Conservation (phyloP, 2,797 vertebrate genomes). For the Clangula hyemalis region DNA sequence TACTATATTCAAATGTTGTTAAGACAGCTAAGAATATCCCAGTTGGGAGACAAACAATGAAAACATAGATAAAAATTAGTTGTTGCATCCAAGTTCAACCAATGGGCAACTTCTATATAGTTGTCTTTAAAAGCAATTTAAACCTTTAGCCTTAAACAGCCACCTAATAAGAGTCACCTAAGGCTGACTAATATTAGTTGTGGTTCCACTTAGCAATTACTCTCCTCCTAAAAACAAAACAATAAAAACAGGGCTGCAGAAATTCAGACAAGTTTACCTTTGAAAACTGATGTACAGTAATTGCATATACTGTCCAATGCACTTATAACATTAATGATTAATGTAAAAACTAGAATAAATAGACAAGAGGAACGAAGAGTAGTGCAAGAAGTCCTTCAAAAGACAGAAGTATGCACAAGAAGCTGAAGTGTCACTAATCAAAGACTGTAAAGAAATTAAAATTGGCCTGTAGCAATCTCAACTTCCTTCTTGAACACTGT, state of each 20-base stretch:
- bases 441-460: not conserved
- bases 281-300: not conserved
- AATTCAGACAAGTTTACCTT: not conserved
- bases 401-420: not conserved
- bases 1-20: not conserved
- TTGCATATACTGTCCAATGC: not conserved
- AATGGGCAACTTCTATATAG: accelerated
- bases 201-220: not conserved
- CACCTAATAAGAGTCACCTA: not conserved
- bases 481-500: not conserved
- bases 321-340: not conserved
- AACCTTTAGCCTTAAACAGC: not conserved
- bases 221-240: not conserved
- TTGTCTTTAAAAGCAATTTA: not conserved
- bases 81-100: not conserved
- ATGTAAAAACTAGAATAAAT: not conserved
- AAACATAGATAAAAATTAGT: not conserved
- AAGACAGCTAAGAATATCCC: not conserved
- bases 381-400: not conserved
- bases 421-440: not conserved
- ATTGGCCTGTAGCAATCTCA: not conserved
- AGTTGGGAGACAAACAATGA: not conserved
- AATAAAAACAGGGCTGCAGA: not conserved
- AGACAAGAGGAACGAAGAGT: not conserved
- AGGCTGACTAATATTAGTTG: not conserved